Evolutionary conservation across 2,888 invertebrate genomes (phyloP).

Genomic region (Patella pellucida): DNA sequence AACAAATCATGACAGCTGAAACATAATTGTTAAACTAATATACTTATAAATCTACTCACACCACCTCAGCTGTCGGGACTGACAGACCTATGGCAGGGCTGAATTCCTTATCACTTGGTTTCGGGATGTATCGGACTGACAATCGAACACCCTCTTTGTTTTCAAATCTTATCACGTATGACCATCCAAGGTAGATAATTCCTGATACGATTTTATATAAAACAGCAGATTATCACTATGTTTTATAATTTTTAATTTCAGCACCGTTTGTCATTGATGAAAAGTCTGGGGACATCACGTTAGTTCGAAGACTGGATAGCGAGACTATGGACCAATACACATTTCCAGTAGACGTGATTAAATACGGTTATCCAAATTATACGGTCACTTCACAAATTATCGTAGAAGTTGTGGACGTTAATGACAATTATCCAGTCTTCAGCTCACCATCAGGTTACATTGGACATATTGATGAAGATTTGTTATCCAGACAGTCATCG

Average conservation of each 20-base stretch:
- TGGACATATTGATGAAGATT: constrained; percentile 1
- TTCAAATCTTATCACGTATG: too few species aligned
- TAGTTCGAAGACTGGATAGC: constrained; percentile 19
- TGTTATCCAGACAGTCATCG: not conserved
- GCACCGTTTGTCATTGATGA: constrained; percentile 28
- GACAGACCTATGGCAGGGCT: too few species aligned
- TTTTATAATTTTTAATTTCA: constrained; percentile 1
- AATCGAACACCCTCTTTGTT: too few species aligned
- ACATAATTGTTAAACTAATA: too few species aligned
- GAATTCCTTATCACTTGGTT: too few species aligned
- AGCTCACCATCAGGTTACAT: constrained; percentile 15
- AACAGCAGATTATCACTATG: too few species aligned
- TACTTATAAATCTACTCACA: too few species aligned
- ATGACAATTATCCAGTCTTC: constrained; percentile 40
- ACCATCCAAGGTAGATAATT: too few species aligned
- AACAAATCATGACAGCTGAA: too few species aligned
- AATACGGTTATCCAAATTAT: constrained; percentile 23
- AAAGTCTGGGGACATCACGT: constrained; percentile 21
- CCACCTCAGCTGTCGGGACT: too few species aligned
- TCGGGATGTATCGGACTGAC: too few species aligned
- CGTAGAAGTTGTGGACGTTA: constrained; percentile 34
- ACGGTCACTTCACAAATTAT: constrained; percentile 30
- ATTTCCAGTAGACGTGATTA: constrained; percentile 19
- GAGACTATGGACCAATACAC: constrained; percentile 22
- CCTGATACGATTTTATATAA: too few species aligned